These are phyloP conservation scores for Equus quagga DNA, from an alignment of 2,113 vertebrate species.

Conservation along the genomic window DNA sequence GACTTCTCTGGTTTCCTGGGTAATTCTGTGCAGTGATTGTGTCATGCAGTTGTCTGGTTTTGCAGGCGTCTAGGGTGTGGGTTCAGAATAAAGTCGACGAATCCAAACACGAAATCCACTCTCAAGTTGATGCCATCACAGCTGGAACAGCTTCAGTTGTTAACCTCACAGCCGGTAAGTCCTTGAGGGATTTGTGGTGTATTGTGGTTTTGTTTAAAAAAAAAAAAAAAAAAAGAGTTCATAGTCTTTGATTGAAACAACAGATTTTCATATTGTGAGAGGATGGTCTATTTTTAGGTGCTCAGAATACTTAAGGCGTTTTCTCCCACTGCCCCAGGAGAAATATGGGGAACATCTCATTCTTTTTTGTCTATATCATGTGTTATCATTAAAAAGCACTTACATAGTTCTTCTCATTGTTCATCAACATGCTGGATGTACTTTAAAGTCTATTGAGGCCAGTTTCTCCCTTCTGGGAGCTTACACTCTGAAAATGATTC, in stretches of 20 bases:
- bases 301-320: not conserved
- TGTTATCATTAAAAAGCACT: not conserved
- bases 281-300: slow-evolving; percentile 46
- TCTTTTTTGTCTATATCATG: not conserved
- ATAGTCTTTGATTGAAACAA: slow-evolving; percentile 62
- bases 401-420: not conserved
- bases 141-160: slow-evolving; percentile 99
- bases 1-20: slow-evolving; percentile 50
- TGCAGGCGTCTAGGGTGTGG: slow-evolving; percentile 98
- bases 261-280: slow-evolving; percentile 48
- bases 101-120: slow-evolving; percentile 99
- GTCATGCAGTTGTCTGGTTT: slow-evolving; percentile 71
- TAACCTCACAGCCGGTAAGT: slow-evolving; percentile 98
- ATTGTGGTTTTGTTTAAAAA: not conserved
- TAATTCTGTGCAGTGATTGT: not conserved
- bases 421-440: not conserved
- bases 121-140: slow-evolving; percentile 99
- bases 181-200: not conserved
- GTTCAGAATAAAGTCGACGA: slow-evolving; percentile 99
- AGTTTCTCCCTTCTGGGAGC: not conserved
- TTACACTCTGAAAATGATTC: not conserved
- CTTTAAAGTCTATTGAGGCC: not conserved
- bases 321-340: slow-evolving; percentile 35
- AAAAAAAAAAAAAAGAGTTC: not conserved
- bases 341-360: not conserved